Conservation (phyloP, 2,888 invertebrate genomes). For the Drosophila barbarae region DNA sequence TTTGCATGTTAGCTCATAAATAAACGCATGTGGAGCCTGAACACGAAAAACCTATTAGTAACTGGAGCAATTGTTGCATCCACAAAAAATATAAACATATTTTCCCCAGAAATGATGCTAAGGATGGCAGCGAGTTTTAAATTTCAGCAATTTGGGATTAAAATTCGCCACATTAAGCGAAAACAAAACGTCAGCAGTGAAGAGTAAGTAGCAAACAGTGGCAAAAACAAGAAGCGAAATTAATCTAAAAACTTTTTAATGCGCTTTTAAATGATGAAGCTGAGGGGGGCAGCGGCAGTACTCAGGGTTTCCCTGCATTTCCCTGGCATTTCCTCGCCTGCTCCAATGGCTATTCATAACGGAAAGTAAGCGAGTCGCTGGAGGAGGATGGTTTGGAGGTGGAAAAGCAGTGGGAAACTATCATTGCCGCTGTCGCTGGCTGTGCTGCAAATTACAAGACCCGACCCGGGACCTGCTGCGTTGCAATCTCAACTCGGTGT, state of each 20-base stretch:
- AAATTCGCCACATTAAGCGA: conserved; percentile 46
- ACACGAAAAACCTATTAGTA: conserved; percentile 68
- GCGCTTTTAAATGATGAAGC: conserved; percentile 78
- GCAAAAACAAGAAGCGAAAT: conserved; percentile 62
- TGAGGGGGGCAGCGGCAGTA: conserved; percentile 32
- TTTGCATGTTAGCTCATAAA: conserved; percentile 53
- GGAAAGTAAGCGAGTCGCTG: conserved; percentile 4
- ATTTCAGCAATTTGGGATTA: conserved; percentile 44
- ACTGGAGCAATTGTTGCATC: conserved; percentile 41
- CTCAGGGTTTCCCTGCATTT: conserved; percentile 37
- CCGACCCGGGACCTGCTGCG: conserved; percentile 53
- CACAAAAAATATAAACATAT: conserved; percentile 26
- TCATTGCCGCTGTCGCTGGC: conserved; percentile 61
- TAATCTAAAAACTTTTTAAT: conserved; percentile 79
- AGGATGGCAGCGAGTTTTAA: conserved; percentile 41
- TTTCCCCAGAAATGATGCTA: conserved; percentile 11
- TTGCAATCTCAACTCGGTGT: conserved; percentile 43
- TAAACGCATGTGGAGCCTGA: conserved; percentile 26
- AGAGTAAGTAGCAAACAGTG: conserved; percentile 54
- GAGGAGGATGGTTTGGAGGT: neutral
- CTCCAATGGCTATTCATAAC: conserved; percentile 57
- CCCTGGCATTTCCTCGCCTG: conserved; percentile 17
- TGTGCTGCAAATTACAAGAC: conserved; percentile 70
- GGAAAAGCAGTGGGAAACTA: conserved; percentile 38
- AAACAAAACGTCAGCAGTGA: conserved; percentile 42